Base-by-base conservation (phyloP, 2,113 vertebrate species). In the Cyprinodon variegatus region DNA sequence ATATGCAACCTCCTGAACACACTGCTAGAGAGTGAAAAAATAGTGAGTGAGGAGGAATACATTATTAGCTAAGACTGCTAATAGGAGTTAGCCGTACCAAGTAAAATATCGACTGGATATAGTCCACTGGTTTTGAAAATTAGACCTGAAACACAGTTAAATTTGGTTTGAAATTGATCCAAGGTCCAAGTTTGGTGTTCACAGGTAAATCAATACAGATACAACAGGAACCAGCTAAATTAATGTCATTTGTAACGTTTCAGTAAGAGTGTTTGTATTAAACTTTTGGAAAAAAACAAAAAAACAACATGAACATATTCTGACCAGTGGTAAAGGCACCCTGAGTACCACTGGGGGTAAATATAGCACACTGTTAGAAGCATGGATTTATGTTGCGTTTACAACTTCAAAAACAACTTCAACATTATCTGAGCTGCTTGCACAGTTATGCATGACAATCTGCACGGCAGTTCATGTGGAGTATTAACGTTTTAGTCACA, bases 401-500 rank as follows among this genome's bases (percentile, higher is more conserved):
- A 11, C 39, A 62, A n/a, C 77, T 81, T 74, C 81, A 14, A 74
- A 81, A 84, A 74, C 53, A 85, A 80, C 61, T 63, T 53, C 68
- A 70, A 57, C 40, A 76, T 72, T n/a, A 12, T 68, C 40, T 37
- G 50, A 78, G 70, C 77, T 68, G 74, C 76, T 62, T 46, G 48
- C 45, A 76, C 13, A 68, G 72, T 72, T 79, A 61, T 73, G 45
- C 60, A 74, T 74, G 78, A 77, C 48, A 50, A 84, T 75, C 72
- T 45, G 20, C 64, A 48, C 8, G 50, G 69, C 67, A 71, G 65
- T 80, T 88, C 61, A 81, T 70, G 53, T 73, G 70, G 20, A 22
- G 59, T 85, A 88, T 85, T 84, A 84, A 89, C 70, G 82, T 80
- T 84, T 79, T 71, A 71, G 83, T 81, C 82, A 71, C 65, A 68